phyloP scores from a whole-genome alignment of 2,113 vertebrate genomes.

The Muntiacus muntjak region DNA sequence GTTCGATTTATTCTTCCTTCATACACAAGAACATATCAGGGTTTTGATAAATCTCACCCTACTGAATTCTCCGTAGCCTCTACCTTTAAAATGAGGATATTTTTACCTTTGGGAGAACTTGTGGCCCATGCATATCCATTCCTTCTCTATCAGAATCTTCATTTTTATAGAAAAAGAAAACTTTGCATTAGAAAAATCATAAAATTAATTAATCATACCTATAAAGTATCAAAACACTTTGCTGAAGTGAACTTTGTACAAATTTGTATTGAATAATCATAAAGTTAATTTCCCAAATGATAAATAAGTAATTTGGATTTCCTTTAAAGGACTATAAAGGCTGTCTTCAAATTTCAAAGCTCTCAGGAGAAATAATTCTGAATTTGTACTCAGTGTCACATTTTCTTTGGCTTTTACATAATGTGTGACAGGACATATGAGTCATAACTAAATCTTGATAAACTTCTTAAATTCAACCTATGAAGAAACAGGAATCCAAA shows the following conservation, averaged over 20 bases:
- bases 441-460: background rate
- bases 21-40: background rate
- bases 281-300: background rate
- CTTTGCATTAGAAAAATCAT: constrained; percentile 23
- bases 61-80: background rate
- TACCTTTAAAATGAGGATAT: background rate
- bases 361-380: constrained; percentile 5
- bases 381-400: background rate
- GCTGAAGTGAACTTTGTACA: background rate
- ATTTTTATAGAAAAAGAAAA: constrained; percentile 51
- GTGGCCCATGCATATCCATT: constrained; percentile 87
- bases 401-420: constrained; percentile 5
- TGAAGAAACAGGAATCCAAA: background rate
- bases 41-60: background rate
- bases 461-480: background rate
- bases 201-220: background rate
- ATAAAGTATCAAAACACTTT: background rate
- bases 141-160: constrained; percentile 85
- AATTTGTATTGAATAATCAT: background rate
- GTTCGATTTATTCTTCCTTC: background rate
- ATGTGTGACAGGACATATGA: background rate
- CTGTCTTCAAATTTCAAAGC: background rate
- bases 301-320: constrained; percentile 3
- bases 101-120: constrained; percentile 86
- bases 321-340: background rate